Evolutionary conservation across 1,140 invertebrate species (phyloP).

Genomic region (Cryptotermes secundus): DNA sequence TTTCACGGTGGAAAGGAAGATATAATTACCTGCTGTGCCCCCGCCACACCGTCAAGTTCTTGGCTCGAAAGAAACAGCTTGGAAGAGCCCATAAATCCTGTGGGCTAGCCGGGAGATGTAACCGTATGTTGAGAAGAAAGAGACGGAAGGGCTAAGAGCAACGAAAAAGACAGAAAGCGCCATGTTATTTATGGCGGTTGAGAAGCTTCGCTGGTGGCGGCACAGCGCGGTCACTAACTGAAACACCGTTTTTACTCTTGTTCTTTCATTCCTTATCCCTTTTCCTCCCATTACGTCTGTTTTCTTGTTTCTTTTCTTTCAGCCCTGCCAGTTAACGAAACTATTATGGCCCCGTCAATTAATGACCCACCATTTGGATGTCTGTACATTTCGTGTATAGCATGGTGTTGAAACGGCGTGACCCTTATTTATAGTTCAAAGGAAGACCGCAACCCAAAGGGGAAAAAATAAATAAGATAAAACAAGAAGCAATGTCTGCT

Average conservation of each 20-base stretch:
- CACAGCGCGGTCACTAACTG: slow-evolving; percentile 26
- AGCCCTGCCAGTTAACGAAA: no score
- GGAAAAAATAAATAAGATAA: no score
- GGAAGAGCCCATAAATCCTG: slow-evolving; percentile 29
- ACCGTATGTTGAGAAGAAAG: not conserved
- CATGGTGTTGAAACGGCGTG: slow-evolving; percentile 30
- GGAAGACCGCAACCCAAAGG: not conserved
- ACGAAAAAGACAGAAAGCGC: not conserved
- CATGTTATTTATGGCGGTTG: slow-evolving; percentile 26
- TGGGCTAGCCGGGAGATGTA: not conserved
- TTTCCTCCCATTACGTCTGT: slow-evolving; percentile 9
- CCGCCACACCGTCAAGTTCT: not conserved
- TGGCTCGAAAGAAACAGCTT: slow-evolving; percentile 30
- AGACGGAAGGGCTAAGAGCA: not conserved
- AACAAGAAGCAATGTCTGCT: no score
- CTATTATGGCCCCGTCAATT: slow-evolving; percentile 18
- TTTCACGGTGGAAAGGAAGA: slow-evolving; percentile 31
- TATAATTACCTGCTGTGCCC: slow-evolving; percentile 30
- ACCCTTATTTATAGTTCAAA: slow-evolving; percentile 30
- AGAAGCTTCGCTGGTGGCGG: slow-evolving; percentile 28
- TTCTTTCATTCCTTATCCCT: slow-evolving; percentile 26
- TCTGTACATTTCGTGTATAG: slow-evolving; percentile 11
- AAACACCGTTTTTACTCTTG: slow-evolving; percentile 29
- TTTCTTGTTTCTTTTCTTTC: no score
- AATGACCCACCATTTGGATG: slow-evolving; percentile 24